These are phyloP conservation scores for Pelodytes ibericus DNA, from an alignment of 2,797 vertebrate genomes.

Conservation along the genomic window DNA sequence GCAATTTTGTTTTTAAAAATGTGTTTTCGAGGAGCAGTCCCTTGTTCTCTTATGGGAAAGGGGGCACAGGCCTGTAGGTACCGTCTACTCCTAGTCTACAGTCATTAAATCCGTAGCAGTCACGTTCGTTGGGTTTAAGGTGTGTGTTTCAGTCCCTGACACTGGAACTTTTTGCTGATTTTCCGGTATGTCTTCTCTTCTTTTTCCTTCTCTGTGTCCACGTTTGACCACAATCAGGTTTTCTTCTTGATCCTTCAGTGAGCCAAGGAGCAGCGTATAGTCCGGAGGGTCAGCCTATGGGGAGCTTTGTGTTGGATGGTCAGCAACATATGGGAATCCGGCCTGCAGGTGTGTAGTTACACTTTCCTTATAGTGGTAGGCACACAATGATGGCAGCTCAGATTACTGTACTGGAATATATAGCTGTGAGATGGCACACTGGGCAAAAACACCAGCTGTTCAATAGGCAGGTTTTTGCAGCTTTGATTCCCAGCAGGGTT, in stretches of 20 bases:
- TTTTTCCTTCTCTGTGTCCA: constrained; percentile 93
- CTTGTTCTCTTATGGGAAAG: too few relatives aligned
- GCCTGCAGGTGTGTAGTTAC: constrained; percentile 90
- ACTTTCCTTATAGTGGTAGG: too few relatives aligned
- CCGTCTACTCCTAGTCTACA: too few relatives aligned
- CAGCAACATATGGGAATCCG: constrained; percentile 99
- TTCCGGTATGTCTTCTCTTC: constrained; percentile 99
- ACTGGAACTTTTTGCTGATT: constrained; percentile 97
- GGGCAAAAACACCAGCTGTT: too few relatives aligned
- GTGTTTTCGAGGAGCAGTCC: too few relatives aligned
- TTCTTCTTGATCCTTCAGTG: constrained; percentile 99
- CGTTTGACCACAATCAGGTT: constrained; percentile 99
- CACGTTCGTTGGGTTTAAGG: constrained; percentile 19
- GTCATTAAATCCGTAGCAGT: not conserved
- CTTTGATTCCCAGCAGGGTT: too few relatives aligned
- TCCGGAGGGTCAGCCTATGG: constrained; percentile 99
- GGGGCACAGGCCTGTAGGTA: too few relatives aligned
- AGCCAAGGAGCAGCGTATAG: constrained; percentile 99
- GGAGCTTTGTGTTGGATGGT: constrained; percentile 98
- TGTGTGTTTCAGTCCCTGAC: constrained; percentile 85
- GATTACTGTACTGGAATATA: too few relatives aligned
- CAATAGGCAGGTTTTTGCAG: too few relatives aligned
- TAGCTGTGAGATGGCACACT: too few relatives aligned
- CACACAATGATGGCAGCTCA: too few relatives aligned
- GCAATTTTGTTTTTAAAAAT: too few relatives aligned